A percentile compares a stretch with the other conserved stretches of the same genome.
These are phyloP conservation scores for Odontocerum albicorne DNA, from an alignment of 2,888 invertebrate genomes.

Conservation along the genomic window DNA sequence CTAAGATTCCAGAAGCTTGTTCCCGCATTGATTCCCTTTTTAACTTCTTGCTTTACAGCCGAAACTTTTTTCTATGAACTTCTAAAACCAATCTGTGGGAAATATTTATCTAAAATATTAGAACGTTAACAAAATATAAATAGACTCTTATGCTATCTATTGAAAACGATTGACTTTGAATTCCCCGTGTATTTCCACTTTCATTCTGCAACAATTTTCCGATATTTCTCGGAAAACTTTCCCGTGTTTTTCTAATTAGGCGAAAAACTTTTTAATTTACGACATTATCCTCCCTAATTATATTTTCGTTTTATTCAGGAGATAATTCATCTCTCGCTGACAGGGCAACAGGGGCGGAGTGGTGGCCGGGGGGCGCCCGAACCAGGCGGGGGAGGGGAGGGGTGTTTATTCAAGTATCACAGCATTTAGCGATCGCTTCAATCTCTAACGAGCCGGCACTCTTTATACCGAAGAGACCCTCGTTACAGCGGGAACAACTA, in stretches of 20 bases:
- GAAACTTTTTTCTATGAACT: too few relatives aligned
- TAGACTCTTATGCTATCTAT: too few relatives aligned
- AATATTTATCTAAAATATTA: too few relatives aligned
- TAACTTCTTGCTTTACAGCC: too few relatives aligned
- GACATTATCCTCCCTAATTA: slow-evolving; percentile 31
- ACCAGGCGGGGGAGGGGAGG: too few relatives aligned
- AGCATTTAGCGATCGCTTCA: slow-evolving; percentile 34
- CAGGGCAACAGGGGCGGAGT: slow-evolving; percentile 3
- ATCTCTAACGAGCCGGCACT: slow-evolving; percentile 34
- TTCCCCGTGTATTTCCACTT: slow-evolving; percentile 5
- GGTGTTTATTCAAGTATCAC: slow-evolving; percentile 26
- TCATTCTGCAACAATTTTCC: slow-evolving; percentile 15
- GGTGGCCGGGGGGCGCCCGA: neutral
- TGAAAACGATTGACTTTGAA: slow-evolving; percentile 14
- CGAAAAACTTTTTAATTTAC: slow-evolving; percentile 30
- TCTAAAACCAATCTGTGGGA: too few relatives aligned
- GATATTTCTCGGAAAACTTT: slow-evolving; percentile 18
- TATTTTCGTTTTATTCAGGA: slow-evolving; percentile 30
- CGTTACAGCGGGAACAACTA: slow-evolving; percentile 53
- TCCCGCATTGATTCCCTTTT: too few relatives aligned
- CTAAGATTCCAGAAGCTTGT: too few relatives aligned
- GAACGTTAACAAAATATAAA: too few relatives aligned
- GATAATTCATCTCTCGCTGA: slow-evolving; percentile 33
- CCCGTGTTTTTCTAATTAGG: slow-evolving; percentile 26
- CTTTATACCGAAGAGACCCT: slow-evolving; percentile 41